Conservation (phyloP, 2,888 invertebrate genomes). For the Rambutsinella grinnellia region DNA sequence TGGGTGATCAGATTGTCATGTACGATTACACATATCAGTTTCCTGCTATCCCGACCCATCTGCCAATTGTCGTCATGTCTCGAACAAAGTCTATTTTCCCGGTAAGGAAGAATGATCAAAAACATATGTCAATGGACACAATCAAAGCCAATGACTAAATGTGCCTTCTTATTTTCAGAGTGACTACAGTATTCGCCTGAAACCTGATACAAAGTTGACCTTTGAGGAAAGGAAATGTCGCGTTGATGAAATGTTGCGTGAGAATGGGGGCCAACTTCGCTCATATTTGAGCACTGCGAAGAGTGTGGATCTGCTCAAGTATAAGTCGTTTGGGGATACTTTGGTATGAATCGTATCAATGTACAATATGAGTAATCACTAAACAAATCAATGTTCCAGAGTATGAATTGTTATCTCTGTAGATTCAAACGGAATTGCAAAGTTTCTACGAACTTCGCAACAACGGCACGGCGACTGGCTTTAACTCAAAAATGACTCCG, state of each 20-base stretch:
- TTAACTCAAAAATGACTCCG: conserved; percentile 23
- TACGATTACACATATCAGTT: conserved; percentile 45
- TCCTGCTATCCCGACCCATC: conserved; percentile 23
- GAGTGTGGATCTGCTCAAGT: not conserved
- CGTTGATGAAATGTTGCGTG: conserved; percentile 13
- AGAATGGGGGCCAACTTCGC: conserved; percentile 6
- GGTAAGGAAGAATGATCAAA: too few species aligned
- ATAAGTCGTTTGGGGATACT: not conserved
- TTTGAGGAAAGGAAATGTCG: not conserved
- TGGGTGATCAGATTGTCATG: conserved; percentile 25
- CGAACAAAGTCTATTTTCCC: conserved; percentile 11
- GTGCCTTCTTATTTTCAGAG: conserved; percentile 1
- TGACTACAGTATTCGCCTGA: conserved; percentile 15
- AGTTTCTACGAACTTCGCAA: conserved; percentile 10
- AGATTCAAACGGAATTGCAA: conserved; percentile 12
- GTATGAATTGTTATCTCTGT: not conserved
- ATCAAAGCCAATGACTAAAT: too few species aligned
- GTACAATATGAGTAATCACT: not conserved
- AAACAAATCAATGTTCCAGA: not conserved
- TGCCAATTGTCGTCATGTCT: conserved; percentile 35
- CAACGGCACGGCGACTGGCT: not conserved
- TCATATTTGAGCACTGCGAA: not conserved
- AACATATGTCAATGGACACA: too few species aligned
- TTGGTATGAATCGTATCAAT: not conserved
- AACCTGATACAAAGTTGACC: not conserved